These are phyloP conservation scores for Ametastegia equiseti DNA, from an alignment of 2,888 invertebrate species.

Conservation along the genomic window DNA sequence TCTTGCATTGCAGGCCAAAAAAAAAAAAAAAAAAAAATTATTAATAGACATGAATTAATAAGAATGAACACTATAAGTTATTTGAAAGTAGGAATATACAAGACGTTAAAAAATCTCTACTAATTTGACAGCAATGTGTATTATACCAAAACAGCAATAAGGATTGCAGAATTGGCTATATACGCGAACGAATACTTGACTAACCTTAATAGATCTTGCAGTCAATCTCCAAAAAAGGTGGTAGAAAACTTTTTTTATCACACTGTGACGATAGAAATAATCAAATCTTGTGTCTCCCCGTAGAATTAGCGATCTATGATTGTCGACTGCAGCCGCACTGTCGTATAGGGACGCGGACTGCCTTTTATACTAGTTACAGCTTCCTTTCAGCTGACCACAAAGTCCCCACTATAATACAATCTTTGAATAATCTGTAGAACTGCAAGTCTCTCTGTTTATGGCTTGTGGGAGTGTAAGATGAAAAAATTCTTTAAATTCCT, in stretches of 20 bases:
- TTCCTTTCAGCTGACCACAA: conserved; percentile 52
- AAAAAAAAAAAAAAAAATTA: not conserved
- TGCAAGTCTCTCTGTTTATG: not conserved
- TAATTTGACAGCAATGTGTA: not conserved
- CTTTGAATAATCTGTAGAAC: not conserved
- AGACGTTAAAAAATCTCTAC: not conserved
- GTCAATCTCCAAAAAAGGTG: not conserved
- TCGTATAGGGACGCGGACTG: conserved; percentile 11
- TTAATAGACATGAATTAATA: not conserved
- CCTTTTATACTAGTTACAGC: conserved; percentile 52
- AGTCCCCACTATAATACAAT: conserved; percentile 50
- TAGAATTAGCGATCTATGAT: not conserved
- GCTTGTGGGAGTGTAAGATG: not conserved
- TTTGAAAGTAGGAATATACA: not conserved
- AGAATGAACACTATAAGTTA: not conserved
- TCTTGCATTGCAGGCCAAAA: not conserved
- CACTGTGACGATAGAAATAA: not conserved
- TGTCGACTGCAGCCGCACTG: conserved; percentile 19
- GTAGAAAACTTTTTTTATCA: not conserved
- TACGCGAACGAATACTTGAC: not conserved
- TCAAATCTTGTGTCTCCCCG: not conserved
- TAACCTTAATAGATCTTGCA: not conserved
- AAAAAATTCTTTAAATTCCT: not conserved
- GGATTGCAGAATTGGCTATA: not conserved
- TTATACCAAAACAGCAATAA: not conserved